phyloP scores from a whole-genome alignment of 2,888 invertebrate species.

The Stenotaenia linearis region DNA sequence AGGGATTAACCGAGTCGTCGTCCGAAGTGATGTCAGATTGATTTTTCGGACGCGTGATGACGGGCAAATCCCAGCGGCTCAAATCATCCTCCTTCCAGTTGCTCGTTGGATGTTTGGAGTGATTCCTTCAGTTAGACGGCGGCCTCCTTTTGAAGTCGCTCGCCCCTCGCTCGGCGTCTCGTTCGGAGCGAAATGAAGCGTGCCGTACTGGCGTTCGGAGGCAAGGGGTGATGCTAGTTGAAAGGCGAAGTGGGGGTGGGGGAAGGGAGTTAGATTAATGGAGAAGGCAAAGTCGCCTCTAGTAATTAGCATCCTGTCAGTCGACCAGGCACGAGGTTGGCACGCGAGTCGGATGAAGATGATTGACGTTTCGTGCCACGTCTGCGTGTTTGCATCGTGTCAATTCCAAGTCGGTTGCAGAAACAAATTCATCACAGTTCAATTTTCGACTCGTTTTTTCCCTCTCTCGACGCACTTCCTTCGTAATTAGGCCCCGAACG shows the following conservation, averaged over 20 bases:
- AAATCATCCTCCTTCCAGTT: neutral
- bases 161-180: neutral
- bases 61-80: conserved; percentile 20
- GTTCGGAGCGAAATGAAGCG: conserved; percentile 1
- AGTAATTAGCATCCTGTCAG: conserved; percentile 26
- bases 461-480: no score
- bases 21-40: neutral
- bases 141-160: neutral
- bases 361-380: conserved; percentile 10
- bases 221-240: neutral
- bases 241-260: neutral
- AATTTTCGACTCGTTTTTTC: neutral
- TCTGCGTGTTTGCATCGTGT: neutral
- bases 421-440: conserved; percentile 10
- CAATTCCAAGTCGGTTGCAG: neutral
- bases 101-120: conserved; percentile 7
- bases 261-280: neutral
- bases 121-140: neutral
- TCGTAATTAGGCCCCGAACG: neutral
- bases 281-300: conserved; percentile 26
- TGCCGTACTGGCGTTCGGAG: neutral
- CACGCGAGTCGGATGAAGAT: conserved; percentile 13
- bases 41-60: conserved; percentile 24
- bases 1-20: neutral
- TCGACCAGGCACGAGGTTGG: neutral